Evolutionary conservation across 2,797 vertebrate genomes (phyloP).

Genomic region (Alfaro cultratus): DNA sequence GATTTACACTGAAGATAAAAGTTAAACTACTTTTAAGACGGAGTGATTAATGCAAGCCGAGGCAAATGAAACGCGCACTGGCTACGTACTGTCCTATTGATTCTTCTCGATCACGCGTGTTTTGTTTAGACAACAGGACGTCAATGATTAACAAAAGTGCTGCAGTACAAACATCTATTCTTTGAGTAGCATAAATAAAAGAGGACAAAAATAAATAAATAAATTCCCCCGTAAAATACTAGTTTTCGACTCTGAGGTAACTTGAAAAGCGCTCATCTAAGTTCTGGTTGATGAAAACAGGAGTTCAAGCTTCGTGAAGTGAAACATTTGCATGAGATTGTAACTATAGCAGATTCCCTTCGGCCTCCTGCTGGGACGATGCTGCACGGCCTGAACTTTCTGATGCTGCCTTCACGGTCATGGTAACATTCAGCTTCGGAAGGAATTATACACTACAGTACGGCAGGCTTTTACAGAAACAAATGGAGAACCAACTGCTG

Average conservation of each 20-base stretch:
- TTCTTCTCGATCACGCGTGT: conserved; percentile 21
- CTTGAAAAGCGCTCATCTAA: neutral
- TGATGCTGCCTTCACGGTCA: conserved; percentile 24
- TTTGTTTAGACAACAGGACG: conserved; percentile 37
- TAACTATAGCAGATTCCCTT: neutral
- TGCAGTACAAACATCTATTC: neutral
- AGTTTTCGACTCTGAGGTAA: neutral
- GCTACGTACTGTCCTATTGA: conserved; percentile 60
- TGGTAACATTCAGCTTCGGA: neutral
- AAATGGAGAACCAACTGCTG: neutral
- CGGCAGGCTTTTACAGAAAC: neutral
- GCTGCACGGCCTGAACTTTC: neutral
- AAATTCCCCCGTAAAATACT: neutral
- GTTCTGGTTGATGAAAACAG: neutral
- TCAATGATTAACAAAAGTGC: conserved; percentile 47
- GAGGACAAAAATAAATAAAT: neutral
- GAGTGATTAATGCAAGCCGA: neutral
- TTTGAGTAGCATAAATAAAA: neutral
- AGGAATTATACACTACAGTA: neutral
- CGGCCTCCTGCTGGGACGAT: conserved; percentile 13
- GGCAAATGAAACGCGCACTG: conserved; percentile 37
- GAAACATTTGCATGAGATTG: neutral
- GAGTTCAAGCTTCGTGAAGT: neutral
- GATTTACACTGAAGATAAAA: neutral
- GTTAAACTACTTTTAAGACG: neutral